Evolutionary conservation across 2,888 invertebrate species (phyloP), one percentile per base, ranked within the genome.

Genomic region (Yponomeuta plumbellus): DNA sequence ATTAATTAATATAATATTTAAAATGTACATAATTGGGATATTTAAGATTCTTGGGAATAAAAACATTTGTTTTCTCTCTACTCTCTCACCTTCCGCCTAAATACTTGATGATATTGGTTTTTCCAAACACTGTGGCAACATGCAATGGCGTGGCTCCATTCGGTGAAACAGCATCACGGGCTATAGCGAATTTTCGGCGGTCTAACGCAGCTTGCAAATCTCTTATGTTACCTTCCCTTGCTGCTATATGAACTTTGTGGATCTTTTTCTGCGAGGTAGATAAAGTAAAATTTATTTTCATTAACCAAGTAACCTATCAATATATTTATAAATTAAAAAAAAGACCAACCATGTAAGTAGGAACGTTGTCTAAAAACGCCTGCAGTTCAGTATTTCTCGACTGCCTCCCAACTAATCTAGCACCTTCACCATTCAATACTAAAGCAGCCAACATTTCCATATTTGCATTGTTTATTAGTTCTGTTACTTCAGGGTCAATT

Each of bases 371-470:
- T 71, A 98, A 92, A 88, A 98, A 97, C 17, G 96, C 94, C 84
- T 97, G 96, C 59, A 97, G 92, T 80, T 97, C 97, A 6, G 94
- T 92, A 83, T 96, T 96, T 69, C 92, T 86, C 67, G 96, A 94
- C 75, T 92, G 92, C 73, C 94, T 92, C 67, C 96, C 94, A 75
- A 95, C 84, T 75, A 97, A 88, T 85, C 94, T 93, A 70, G 95
- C 91, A 0, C 98, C 98, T 78, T 97, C 96, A 4, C 98, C 98
- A 74, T 96, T 96, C 23, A 98, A 90, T 17, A 98, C 97, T 74
- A 98, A 89, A 66, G 96, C 94, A 34, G 98, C 98, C 76, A 98
- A 88, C 88, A 96, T 95, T 80, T 97, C 97, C 94, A 98, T 95
- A 78, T 97, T 97, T 11, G 96, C 95, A 70, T 92, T 91, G 74